These are phyloP conservation scores for Tachycineta bicolor DNA, from an alignment of 2,113 vertebrate genomes.

Conservation along the genomic window DNA sequence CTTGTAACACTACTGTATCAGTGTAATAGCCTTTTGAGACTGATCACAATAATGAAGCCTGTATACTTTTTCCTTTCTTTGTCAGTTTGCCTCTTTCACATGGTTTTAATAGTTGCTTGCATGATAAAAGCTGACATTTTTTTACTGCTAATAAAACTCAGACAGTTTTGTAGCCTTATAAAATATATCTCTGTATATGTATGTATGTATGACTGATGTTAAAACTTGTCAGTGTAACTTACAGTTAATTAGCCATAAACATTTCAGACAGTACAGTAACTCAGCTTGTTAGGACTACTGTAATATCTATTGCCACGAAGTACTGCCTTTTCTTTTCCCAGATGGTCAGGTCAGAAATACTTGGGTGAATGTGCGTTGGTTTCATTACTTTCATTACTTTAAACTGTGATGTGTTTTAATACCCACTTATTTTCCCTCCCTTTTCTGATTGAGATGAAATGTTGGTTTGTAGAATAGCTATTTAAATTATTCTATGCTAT, in stretches of 20 bases:
- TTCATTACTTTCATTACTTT: constrained; percentile 63
- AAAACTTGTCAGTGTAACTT: constrained; percentile 64
- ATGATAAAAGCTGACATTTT: constrained; percentile 60
- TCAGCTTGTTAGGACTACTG: constrained; percentile 34
- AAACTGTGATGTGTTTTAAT: constrained; percentile 20
- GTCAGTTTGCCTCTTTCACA: constrained; percentile 38
- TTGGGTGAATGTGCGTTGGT: constrained; percentile 34
- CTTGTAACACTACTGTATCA: background rate
- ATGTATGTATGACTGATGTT: constrained; percentile 34
- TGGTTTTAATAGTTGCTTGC: constrained; percentile 58
- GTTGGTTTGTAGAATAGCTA: constrained; percentile 4
- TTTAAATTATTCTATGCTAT: constrained; percentile 21
- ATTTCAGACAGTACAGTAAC: constrained; percentile 60
- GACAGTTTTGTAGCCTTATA: constrained; percentile 60
- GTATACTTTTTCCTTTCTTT: constrained; percentile 6
- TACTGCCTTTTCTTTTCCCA: constrained; percentile 1
- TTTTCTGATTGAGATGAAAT: background rate
- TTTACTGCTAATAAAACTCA: constrained; percentile 66
- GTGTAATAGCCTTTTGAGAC: background rate
- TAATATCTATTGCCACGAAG: constrained; percentile 45
- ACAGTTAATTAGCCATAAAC: constrained; percentile 65
- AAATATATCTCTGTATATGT: constrained; percentile 51
- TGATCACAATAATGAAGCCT: background rate
- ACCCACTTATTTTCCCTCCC: background rate
- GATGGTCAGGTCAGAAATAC: constrained; percentile 47